Percentiles rank a stretch among this genome's conserved stretches.
phyloP scores from a whole-genome alignment of 2,888 invertebrate species.

The Bembecia ichneumoniformis region DNA sequence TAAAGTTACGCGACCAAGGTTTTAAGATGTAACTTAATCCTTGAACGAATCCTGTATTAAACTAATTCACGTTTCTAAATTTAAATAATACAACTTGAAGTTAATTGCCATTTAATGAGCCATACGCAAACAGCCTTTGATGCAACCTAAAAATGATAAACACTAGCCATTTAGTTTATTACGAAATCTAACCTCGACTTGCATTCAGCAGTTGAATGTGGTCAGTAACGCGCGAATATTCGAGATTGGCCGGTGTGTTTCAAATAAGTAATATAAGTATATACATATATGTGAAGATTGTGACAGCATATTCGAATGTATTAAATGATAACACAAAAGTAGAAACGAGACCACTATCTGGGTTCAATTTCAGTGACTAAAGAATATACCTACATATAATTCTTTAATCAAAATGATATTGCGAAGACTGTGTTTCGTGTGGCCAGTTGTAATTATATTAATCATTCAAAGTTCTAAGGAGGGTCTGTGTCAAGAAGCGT shows the following conservation, averaged over 20 bases:
- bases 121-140: not conserved
- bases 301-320: too few species aligned
- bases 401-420: slow-evolving; percentile 37
- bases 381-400: too few species aligned
- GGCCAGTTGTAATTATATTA: slow-evolving; percentile 38
- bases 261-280: slow-evolving; percentile 15
- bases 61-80: too few species aligned
- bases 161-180: slow-evolving; percentile 15
- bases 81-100: too few species aligned
- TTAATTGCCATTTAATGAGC: too few species aligned
- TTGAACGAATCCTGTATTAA: too few species aligned
- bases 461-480: slow-evolving; percentile 46
- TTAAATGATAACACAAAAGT: too few species aligned
- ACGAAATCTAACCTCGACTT: slow-evolving; percentile 35
- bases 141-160: not conserved
- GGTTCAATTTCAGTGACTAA: too few species aligned
- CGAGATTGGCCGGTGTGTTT: slow-evolving; percentile 45
- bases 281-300: slow-evolving; percentile 1
- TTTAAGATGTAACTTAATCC: too few species aligned
- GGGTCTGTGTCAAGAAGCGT: slow-evolving; percentile 35
- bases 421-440: slow-evolving; percentile 43
- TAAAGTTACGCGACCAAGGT: too few species aligned
- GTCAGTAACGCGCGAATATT: slow-evolving; percentile 49
- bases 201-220: slow-evolving; percentile 26
- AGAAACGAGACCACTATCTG: too few species aligned